Conservation (phyloP, 2,888 invertebrate genomes). For the Cyclophora albipunctata region DNA sequence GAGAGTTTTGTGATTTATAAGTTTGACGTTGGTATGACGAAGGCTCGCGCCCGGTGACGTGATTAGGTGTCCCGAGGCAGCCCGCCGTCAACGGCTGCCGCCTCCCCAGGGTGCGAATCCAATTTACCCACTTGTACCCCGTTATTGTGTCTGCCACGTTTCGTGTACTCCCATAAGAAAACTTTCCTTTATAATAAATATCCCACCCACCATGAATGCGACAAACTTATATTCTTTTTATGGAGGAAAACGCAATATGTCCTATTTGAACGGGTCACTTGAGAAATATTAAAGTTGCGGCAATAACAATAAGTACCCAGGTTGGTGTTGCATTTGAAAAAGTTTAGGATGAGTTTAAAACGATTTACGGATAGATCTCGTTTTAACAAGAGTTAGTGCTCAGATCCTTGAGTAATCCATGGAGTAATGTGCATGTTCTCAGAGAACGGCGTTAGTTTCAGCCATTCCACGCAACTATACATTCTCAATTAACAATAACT, state of each 20-base stretch:
- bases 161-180: conserved; percentile 38
- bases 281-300: neutral
- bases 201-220: conserved; percentile 24
- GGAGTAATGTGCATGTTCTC: no score
- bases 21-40: conserved; percentile 17
- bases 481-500: no score
- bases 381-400: no score
- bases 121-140: conserved; percentile 63
- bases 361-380: no score
- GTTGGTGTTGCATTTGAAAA: no score
- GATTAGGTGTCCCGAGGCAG: conserved; percentile 23
- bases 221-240: conserved; percentile 8
- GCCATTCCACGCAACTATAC: no score
- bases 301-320: no score
- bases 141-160: conserved; percentile 49
- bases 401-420: no score
- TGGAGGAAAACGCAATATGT: conserved; percentile 9
- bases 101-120: conserved; percentile 57
- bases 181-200: conserved; percentile 42
- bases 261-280: conserved; percentile 2
- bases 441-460: no score
- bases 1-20: neutral
- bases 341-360: no score
- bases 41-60: conserved; percentile 18
- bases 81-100: conserved; percentile 29